phyloP scores from a whole-genome alignment of 2,797 vertebrate genomes.

The Malacoraja senta region DNA sequence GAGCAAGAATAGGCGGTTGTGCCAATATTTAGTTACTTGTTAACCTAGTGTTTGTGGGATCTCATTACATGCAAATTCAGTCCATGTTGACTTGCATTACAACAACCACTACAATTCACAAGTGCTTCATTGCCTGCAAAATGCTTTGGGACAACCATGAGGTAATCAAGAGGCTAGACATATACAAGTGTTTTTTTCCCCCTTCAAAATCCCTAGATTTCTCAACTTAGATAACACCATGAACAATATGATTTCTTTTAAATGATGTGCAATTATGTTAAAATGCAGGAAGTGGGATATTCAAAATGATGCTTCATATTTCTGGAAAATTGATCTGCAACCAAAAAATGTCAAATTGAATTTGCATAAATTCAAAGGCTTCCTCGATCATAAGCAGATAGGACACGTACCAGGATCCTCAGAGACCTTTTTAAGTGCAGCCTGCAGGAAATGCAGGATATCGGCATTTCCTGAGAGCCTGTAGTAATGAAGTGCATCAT shows the following conservation, averaged over 20 bases:
- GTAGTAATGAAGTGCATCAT: constrained; percentile 72
- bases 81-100: neutral
- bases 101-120: neutral
- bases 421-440: constrained; percentile 60
- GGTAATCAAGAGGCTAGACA: neutral
- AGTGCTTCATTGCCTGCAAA: neutral
- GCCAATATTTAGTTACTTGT: too few relatives aligned
- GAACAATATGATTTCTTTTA: neutral
- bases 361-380: neutral
- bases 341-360: neutral
- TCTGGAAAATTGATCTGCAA: neutral
- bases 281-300: neutral
- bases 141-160: neutral
- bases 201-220: neutral
- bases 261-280: neutral
- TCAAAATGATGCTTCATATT: neutral
- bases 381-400: constrained; percentile 24
- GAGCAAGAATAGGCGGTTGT: neutral
- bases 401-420: constrained; percentile 66
- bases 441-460: constrained; percentile 60
- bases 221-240: neutral
- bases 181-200: neutral
- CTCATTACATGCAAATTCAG: neutral
- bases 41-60: neutral
- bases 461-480: constrained; percentile 67